Evolutionary conservation across 1,140 invertebrate species (phyloP), one percentile per base, ranked within the genome.

Genomic region (Eupeodes corollae): DNA sequence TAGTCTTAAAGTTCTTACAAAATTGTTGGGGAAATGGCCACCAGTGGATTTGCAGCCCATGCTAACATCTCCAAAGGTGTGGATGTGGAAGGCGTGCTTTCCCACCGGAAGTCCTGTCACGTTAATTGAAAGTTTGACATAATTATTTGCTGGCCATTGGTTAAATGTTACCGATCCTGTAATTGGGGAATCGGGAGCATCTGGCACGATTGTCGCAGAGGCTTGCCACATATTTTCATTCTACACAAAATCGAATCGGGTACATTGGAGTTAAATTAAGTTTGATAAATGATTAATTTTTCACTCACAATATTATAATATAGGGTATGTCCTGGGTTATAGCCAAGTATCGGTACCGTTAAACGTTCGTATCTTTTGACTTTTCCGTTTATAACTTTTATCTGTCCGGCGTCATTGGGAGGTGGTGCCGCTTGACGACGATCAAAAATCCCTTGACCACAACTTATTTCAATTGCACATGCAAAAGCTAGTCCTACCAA

Each of bases 41-140:
- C 71, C 73, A 0, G 71, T 68, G 1, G 72, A 69, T 30, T 68
- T 69, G 50, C 73, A 76, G 52, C 76, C 79, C 50, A 82, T 75
- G 30, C 73, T 74, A n/a, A 76, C 57, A 56, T 86, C 80, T 0
- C 85, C 86, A 55, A 73, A 79, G 48, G 79, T 68, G 61, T 88
- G 85, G 16, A 88, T 74, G 59, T 88, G 86, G 52, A 88, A 80
- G 0, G 85, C 86, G 67, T 89, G 86, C 50, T 72, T 53, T 6
- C 79, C 79, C 5, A 72, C 66, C 0, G 70, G 62, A 30, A 84
- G 51, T 10, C 79, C 79, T 3, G 60, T 70, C 11, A 82, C 68
- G 53, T 76, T 73, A 11, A 80, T 78, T 2, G 65, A 68, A 13
- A 84, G 61, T 26, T 58, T 56, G 5, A 76, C 70, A 18, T 71